Evolutionary conservation across 2,888 invertebrate species (phyloP).

Genomic region (Diaperis boleti): DNA sequence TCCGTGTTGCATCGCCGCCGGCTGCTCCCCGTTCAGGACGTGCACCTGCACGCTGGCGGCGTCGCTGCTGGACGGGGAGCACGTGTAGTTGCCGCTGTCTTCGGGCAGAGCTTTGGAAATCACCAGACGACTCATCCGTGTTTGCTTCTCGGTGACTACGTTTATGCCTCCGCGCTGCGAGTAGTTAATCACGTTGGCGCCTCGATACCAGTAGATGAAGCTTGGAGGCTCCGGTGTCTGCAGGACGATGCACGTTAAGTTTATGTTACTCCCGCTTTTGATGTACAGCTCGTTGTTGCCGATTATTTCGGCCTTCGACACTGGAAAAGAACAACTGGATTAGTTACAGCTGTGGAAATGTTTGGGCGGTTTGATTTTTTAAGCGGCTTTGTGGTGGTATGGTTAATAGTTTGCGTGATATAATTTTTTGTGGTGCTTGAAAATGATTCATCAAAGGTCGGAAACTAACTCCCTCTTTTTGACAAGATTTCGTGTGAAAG

Average conservation of each 20-base stretch:
- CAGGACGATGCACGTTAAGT: conserved; percentile 88
- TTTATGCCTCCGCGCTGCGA: conserved; percentile 87
- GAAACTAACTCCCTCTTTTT: too few species aligned
- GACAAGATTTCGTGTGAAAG: too few species aligned
- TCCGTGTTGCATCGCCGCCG: conserved; percentile 67
- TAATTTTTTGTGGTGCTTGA: too few species aligned
- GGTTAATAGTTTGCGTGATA: too few species aligned
- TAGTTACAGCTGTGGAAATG: too few species aligned
- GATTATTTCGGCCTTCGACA: conserved; percentile 89
- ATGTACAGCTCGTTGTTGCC: conserved; percentile 89
- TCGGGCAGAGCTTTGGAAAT: conserved; percentile 85
- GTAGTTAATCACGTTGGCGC: conserved; percentile 85
- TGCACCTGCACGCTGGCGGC: conserved; percentile 71
- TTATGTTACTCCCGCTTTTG: conserved; percentile 91
- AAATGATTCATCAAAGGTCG: too few species aligned
- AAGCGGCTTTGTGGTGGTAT: too few species aligned
- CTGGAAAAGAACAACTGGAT: conserved; percentile 69
- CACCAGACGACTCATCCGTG: conserved; percentile 85
- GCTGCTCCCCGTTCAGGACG: conserved; percentile 69
- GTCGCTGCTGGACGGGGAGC: conserved; percentile 75
- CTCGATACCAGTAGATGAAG: conserved; percentile 87
- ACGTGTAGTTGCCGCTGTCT: conserved; percentile 92
- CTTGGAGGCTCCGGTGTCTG: conserved; percentile 86
- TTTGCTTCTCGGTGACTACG: conserved; percentile 87
- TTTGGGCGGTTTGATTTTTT: too few species aligned